Evolutionary conservation across 1,140 invertebrate species (phyloP).

Genomic region (Orius insidiosus): DNA sequence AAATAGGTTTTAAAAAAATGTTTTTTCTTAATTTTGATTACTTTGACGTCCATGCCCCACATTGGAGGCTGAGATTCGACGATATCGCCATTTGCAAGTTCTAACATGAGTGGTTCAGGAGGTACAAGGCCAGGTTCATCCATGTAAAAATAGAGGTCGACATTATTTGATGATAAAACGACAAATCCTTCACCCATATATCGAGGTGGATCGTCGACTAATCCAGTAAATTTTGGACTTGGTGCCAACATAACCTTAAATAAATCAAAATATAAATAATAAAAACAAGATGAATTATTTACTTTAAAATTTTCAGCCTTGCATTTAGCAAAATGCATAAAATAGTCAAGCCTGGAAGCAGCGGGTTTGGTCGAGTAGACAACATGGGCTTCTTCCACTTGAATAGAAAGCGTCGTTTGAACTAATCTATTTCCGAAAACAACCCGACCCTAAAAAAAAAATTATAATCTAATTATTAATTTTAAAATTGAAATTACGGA

Average conservation of each 20-base stretch:
- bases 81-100: slow-evolving; percentile 81
- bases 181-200: slow-evolving; percentile 98
- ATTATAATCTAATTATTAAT: background rate
- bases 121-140: slow-evolving; percentile 51
- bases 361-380: slow-evolving; percentile 91
- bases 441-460: slow-evolving; percentile 50
- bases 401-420: slow-evolving; percentile 81
- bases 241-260: slow-evolving; percentile 68
- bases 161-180: slow-evolving; percentile 83
- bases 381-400: slow-evolving; percentile 86
- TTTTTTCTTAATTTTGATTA: slow-evolving; percentile 15
- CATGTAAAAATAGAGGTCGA: slow-evolving; percentile 80
- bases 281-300: slow-evolving; percentile 7
- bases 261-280: slow-evolving; percentile 8
- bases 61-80: slow-evolving; percentile 80
- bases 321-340: slow-evolving; percentile 92
- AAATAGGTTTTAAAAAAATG: slow-evolving; percentile 9
- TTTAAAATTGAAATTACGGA: slow-evolving; percentile 35
- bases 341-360: slow-evolving; percentile 77
- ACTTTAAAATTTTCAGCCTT: slow-evolving; percentile 86
- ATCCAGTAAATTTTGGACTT: slow-evolving; percentile 82
- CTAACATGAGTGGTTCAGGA: slow-evolving; percentile 74
- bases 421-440: slow-evolving; percentile 94
- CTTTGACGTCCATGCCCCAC: slow-evolving; percentile 86
- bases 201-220: slow-evolving; percentile 85